These are phyloP conservation scores for Schlechtendalia chinensis DNA, from an alignment of 1,140 invertebrate genomes.

Conservation along the genomic window DNA sequence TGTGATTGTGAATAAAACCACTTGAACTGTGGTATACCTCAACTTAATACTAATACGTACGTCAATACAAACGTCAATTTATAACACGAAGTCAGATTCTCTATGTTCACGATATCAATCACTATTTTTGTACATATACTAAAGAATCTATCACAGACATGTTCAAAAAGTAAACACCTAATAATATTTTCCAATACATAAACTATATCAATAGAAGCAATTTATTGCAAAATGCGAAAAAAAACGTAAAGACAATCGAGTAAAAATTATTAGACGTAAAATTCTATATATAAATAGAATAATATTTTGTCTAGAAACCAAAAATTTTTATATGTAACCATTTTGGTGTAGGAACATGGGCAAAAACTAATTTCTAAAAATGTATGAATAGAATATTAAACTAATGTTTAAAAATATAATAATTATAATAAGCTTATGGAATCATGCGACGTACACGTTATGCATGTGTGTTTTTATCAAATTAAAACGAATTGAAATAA, in stretches of 20 bases:
- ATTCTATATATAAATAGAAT: too few species aligned
- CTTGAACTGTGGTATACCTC: constrained; percentile 18
- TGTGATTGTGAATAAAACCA: neutral
- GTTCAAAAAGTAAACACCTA: neutral
- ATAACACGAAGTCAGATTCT: neutral
- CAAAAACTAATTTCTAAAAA: too few species aligned
- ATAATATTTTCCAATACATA: neutral
- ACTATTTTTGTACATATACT: too few species aligned
- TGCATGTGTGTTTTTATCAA: neutral
- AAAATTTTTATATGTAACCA: too few species aligned
- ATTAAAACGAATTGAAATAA: too few species aligned
- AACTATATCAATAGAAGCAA: neutral
- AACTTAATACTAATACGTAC: constrained; percentile 3
- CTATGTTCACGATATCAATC: too few species aligned
- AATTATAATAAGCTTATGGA: neutral
- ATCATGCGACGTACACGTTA: neutral
- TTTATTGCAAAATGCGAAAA: too few species aligned
- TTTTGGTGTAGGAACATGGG: too few species aligned
- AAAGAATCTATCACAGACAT: neutral
- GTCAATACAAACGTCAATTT: neutral
- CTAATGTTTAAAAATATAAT: neutral
- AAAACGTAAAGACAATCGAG: too few species aligned
- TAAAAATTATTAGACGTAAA: too few species aligned
- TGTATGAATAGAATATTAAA: too few species aligned
- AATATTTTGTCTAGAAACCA: too few species aligned